A percentile compares a stretch with the other conserved stretches of the same genome.
phyloP scores from a whole-genome alignment of 2,797 vertebrate genomes.

The Erpetoichthys calabaricus region DNA sequence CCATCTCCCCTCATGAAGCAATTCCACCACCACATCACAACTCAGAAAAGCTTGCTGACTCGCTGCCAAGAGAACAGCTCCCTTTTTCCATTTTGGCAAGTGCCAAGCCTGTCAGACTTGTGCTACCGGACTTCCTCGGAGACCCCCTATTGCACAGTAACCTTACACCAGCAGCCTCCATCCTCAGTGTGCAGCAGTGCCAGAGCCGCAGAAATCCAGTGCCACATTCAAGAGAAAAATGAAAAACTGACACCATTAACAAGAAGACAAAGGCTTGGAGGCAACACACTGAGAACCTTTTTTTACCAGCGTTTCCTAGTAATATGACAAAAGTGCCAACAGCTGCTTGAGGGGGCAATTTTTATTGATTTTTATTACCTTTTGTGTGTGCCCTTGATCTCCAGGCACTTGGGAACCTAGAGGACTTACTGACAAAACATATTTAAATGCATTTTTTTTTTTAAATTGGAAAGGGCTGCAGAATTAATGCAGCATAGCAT shows the following conservation, averaged over 20 bases:
- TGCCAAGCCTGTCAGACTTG: conserved; percentile 42
- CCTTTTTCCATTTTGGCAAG: conserved; percentile 29
- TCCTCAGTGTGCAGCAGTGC: conserved; percentile 15
- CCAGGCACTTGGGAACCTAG: too few species aligned
- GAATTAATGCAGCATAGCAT: too few species aligned
- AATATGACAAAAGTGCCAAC: background rate
- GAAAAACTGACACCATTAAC: background rate
- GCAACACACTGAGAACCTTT: background rate
- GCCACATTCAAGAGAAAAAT: background rate
- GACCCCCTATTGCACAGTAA: conserved; percentile 23
- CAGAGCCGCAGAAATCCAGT: conserved; percentile 30
- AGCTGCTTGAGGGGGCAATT: background rate
- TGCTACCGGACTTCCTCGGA: conserved; percentile 37
- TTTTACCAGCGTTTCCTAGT: background rate
- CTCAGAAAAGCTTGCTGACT: conserved; percentile 48
- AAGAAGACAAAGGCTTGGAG: background rate
- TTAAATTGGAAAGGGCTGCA: too few species aligned
- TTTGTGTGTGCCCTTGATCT: background rate
- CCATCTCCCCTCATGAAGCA: conserved; percentile 52
- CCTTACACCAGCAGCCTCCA: conserved; percentile 18
- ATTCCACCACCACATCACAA: conserved; percentile 36
- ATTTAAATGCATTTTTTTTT: too few species aligned
- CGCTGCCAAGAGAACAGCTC: conserved; percentile 29
- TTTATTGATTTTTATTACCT: background rate
- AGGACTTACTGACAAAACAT: too few species aligned